Conservation (phyloP, 2,797 vertebrate genomes). For the Artibeus lituratus region DNA sequence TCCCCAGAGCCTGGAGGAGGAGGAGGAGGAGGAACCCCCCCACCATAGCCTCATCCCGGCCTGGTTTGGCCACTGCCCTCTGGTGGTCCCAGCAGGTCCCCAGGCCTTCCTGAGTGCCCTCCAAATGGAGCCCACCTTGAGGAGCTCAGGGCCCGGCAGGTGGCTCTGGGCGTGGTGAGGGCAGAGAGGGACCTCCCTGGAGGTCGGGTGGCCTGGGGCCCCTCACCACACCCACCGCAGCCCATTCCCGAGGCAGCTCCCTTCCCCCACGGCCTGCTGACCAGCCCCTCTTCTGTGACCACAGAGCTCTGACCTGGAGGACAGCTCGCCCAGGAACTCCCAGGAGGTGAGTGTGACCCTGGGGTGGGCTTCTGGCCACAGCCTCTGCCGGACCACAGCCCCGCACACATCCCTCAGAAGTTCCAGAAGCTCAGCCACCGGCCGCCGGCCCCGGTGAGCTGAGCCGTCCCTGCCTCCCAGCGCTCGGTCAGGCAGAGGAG, state of each 20-base stretch:
- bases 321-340: slow-evolving; percentile 82
- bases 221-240: background rate
- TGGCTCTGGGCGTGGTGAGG: fast-evolving
- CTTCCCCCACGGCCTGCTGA: background rate
- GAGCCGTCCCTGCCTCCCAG: background rate
- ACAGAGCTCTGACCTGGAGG: slow-evolving; percentile 86
- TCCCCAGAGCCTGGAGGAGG: background rate
- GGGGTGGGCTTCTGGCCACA: fast-evolving
- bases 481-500: background rate
- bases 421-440: background rate
- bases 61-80: background rate
- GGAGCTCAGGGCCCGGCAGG: background rate
- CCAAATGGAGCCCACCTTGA: background rate
- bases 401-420: fast-evolving
- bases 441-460: background rate
- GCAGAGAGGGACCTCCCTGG: fast-evolving
- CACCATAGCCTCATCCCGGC: background rate
- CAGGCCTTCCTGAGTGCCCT: background rate
- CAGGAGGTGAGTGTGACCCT: slow-evolving; percentile 81
- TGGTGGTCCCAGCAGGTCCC: background rate
- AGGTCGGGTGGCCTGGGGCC: background rate
- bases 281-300: slow-evolving; percentile 28
- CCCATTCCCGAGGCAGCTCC: background rate
- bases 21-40: background rate
- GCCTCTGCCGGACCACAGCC: too few species aligned